Evolutionary conservation across 2,797 vertebrate species (phyloP).

Genomic region (Lepus oiostolus): DNA sequence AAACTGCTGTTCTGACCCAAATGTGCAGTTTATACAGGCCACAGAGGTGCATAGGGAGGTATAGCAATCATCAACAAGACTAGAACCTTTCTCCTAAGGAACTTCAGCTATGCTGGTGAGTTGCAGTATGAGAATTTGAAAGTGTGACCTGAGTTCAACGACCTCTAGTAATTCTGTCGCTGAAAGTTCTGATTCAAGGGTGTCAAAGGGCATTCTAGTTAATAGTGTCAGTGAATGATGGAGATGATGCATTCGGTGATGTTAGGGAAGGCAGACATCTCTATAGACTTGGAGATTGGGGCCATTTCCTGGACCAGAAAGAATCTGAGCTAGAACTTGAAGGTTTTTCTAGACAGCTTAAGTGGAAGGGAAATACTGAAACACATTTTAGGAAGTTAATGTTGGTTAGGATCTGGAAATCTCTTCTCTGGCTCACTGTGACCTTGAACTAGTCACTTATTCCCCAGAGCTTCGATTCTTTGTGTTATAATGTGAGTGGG

Average conservation of each 20-base stretch:
- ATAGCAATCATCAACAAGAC: not conserved
- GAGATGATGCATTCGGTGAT: not conserved
- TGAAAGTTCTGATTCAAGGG: not conserved
- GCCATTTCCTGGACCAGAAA: not conserved
- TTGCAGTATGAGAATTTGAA: not conserved
- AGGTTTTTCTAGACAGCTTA: not conserved
- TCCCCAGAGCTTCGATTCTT: conserved; percentile 57
- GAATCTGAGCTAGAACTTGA: not conserved
- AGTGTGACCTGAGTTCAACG: not conserved
- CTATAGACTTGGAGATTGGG: not conserved
- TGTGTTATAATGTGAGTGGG: conserved; percentile 74
- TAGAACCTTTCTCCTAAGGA: not conserved
- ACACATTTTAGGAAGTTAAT: not conserved
- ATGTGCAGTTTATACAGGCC: not conserved
- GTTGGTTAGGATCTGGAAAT: not conserved
- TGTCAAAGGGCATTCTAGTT: conserved; percentile 15
- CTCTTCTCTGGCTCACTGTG: conserved; percentile 32
- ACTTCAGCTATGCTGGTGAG: not conserved
- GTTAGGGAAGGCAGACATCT: not conserved
- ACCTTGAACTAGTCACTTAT: conserved; percentile 78
- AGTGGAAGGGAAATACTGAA: not conserved
- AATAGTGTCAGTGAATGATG: not conserved
- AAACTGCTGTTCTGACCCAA: not conserved
- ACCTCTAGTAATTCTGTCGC: not conserved
- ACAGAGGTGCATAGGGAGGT: not conserved